These are phyloP conservation scores for Pteronotus mesoamericanus DNA, from an alignment of 2,797 vertebrate genomes.

Conservation along the genomic window DNA sequence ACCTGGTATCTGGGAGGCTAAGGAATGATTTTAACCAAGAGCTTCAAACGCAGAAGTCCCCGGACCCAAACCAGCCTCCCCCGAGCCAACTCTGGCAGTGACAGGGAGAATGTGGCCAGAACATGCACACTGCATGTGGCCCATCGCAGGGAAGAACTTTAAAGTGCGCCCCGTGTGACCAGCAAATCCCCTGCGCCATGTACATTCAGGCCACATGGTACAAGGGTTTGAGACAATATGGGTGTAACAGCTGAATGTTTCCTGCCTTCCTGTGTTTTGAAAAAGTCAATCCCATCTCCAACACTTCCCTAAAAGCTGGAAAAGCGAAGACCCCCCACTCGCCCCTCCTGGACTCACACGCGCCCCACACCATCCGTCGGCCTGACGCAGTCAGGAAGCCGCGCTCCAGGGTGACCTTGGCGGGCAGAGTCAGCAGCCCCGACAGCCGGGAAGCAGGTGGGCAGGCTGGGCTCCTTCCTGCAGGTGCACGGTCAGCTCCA, in stretches of 20 bases:
- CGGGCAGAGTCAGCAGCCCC: neutral
- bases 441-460: constrained; percentile 41
- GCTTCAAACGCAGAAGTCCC: neutral
- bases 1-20: neutral
- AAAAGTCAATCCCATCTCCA: neutral
- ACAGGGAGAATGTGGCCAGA: neutral
- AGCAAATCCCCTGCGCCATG: neutral
- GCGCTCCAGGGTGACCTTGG: neutral
- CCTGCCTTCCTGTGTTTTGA: neutral
- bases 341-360: neutral
- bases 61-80: neutral
- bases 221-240: neutral
- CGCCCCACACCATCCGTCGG: neutral
- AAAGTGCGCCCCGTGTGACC: neutral
- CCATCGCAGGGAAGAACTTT: neutral
- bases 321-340: neutral
- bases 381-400: neutral
- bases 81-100: neutral
- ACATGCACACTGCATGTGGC: neutral
- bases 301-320: neutral
- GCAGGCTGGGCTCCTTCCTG: neutral
- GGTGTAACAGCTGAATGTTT: neutral
- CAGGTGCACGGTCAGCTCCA: neutral
- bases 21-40: neutral
- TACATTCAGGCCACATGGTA: too few relatives aligned